These are phyloP conservation scores for Natator depressus DNA, from an alignment of 2,113 vertebrate genomes.

Conservation along the genomic window DNA sequence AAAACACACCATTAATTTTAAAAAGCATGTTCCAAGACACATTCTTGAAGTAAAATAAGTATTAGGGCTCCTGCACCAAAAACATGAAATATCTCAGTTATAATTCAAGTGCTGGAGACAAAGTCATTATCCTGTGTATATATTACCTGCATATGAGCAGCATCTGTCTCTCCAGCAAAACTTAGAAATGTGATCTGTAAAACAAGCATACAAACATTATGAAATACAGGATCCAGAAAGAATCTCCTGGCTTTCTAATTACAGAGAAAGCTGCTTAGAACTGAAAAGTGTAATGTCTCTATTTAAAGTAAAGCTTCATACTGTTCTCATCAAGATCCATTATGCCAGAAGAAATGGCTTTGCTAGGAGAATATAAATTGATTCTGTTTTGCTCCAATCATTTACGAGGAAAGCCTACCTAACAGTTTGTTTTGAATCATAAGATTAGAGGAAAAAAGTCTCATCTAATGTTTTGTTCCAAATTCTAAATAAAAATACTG, in stretches of 20 bases:
- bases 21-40: not conserved
- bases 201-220: conserved; percentile 39
- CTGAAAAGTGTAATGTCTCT: not conserved
- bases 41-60: not conserved
- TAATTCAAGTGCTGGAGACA: not conserved
- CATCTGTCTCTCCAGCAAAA: conserved; percentile 85
- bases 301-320: not conserved
- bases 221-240: not conserved
- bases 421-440: not conserved
- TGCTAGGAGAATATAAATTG: not conserved
- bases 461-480: not conserved
- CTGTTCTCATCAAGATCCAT: not conserved
- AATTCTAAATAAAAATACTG: not conserved
- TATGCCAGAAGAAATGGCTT: not conserved
- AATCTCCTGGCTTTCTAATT: not conserved
- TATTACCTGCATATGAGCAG: conserved; percentile 85
- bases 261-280: not conserved
- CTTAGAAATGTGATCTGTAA: conserved; percentile 91
- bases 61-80: not conserved
- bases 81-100: not conserved
- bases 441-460: not conserved
- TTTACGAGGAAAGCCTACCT: not conserved
- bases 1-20: not conserved
- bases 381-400: not conserved
- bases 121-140: not conserved